A percentile compares a stretch with the other conserved stretches of the same genome.
phyloP scores from a whole-genome alignment of 1,140 invertebrate species.

The Magallana gigas region DNA sequence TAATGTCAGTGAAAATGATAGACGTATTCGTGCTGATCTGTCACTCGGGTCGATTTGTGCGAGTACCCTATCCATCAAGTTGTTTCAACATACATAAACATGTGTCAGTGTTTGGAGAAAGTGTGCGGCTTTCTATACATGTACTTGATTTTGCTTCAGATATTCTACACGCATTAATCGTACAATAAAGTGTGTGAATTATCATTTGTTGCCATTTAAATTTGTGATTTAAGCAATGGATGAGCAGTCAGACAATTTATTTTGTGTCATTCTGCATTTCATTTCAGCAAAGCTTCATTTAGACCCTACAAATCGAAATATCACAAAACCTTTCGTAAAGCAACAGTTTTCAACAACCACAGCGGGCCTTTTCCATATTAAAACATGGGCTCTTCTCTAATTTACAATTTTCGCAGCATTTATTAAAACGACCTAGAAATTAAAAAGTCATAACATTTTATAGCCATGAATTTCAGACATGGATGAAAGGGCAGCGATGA shows the following conservation, averaged over 20 bases:
- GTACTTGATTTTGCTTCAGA: not conserved
- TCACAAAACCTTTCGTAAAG: not conserved
- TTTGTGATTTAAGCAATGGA: no score
- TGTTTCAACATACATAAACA: conserved; percentile 25
- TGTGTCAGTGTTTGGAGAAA: not conserved
- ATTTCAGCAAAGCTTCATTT: no score
- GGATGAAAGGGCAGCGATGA: not conserved
- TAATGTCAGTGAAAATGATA: conserved; percentile 29
- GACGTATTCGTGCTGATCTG: conserved; percentile 33
- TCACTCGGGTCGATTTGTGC: conserved; percentile 30
- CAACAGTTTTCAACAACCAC: not conserved
- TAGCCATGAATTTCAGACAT: not conserved
- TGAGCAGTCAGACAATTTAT: no score
- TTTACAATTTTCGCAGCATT: not conserved
- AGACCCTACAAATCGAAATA: not conserved
- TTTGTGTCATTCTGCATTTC: no score
- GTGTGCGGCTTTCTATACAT: no score
- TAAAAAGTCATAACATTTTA: conserved; percentile 42
- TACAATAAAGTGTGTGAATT: no score
- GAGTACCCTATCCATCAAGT: conserved; percentile 29
- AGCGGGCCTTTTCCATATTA: not conserved
- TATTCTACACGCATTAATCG: not conserved
- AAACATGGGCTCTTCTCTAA: not conserved
- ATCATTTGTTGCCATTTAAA: no score
- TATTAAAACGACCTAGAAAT: not conserved